Evolutionary conservation across 2,888 invertebrate genomes (phyloP).

Genomic region (Scaptomyza caliginosa): DNA sequence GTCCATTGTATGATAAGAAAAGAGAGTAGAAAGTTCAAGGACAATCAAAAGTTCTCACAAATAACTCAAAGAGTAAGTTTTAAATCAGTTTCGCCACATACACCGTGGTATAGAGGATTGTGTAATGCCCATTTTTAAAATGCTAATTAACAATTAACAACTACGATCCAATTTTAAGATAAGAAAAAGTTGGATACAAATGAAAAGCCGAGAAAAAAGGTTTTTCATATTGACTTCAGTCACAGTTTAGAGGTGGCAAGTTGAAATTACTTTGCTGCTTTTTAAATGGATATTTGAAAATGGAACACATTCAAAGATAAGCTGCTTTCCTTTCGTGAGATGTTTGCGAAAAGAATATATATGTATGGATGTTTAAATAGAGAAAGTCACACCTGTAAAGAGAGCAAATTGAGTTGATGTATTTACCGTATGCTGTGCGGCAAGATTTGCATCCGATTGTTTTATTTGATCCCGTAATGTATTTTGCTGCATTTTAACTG

Average conservation of each 20-base stretch:
- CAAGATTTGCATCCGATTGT: constrained; percentile 97
- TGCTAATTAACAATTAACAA: too few species aligned
- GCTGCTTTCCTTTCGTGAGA: constrained; percentile 24
- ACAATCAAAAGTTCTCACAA: not conserved
- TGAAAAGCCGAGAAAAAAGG: too few species aligned
- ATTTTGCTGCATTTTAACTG: constrained; percentile 90
- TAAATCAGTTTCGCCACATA: not conserved
- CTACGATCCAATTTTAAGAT: too few species aligned
- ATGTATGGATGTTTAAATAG: constrained; percentile 15
- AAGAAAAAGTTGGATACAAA: too few species aligned
- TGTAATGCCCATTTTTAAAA: not conserved
- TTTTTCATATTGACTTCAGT: not conserved
- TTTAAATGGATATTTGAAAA: not conserved
- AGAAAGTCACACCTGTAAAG: constrained; percentile 39
- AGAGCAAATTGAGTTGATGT: constrained; percentile 24
- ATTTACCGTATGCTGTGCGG: constrained; percentile 95
- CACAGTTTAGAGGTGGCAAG: not conserved
- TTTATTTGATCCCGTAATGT: constrained; percentile 95
- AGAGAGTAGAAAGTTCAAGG: not conserved
- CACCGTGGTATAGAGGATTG: not conserved
- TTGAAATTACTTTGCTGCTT: not conserved
- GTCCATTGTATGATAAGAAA: not conserved
- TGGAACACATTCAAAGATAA: constrained; percentile 7
- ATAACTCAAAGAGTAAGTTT: not conserved
- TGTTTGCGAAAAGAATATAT: constrained; percentile 25